phyloP scores from a whole-genome alignment of 2,888 invertebrate genomes.

The Mimachlamys varia region DNA sequence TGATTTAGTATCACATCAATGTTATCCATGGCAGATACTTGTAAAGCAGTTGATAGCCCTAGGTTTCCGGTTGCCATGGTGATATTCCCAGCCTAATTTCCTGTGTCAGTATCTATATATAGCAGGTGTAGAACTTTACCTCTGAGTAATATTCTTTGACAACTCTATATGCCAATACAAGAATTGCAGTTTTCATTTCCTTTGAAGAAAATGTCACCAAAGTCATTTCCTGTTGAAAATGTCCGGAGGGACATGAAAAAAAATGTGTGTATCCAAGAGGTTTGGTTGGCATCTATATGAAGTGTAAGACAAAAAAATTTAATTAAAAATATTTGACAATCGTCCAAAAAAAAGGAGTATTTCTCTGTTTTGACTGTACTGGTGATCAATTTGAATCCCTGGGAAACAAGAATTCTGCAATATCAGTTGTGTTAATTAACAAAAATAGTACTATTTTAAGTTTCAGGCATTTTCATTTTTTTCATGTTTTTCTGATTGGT shows the following conservation, averaged over 20 bases:
- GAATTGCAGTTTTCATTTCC: conserved; percentile 12
- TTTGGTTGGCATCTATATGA: neutral
- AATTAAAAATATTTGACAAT: no score
- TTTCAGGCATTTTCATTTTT: no score
- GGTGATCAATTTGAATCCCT: no score
- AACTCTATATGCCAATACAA: neutral
- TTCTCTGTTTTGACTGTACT: no score
- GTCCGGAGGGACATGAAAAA: neutral
- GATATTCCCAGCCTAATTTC: conserved; percentile 2
- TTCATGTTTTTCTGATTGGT: no score
- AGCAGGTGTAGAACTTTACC: neutral
- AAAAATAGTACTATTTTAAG: no score
- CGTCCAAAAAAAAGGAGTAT: no score
- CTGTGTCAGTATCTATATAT: neutral
- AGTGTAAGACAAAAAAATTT: neutral
- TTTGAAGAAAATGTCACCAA: neutral
- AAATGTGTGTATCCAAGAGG: neutral
- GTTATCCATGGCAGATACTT: neutral
- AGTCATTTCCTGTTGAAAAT: neutral
- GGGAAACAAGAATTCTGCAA: no score
- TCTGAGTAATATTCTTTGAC: neutral
- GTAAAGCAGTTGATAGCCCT: neutral
- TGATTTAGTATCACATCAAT: neutral
- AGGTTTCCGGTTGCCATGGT: neutral
- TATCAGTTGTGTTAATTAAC: no score